Conservation (phyloP, 2,888 invertebrate species). For the Agriopis marginaria region DNA sequence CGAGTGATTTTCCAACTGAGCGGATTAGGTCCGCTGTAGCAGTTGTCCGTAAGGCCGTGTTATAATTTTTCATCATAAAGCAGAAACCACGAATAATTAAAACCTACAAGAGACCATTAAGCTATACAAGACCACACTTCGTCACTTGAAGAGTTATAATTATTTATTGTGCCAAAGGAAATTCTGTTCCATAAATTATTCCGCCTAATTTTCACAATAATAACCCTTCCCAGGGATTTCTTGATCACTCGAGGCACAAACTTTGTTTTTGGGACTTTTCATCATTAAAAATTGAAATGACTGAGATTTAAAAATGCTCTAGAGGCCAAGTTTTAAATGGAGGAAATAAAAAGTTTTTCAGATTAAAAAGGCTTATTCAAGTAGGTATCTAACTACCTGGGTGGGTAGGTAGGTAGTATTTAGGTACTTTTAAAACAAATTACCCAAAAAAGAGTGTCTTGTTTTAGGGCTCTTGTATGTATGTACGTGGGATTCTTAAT, state of each 20-base stretch:
- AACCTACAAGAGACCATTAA: constrained; percentile 17
- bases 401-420: no score
- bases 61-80: constrained; percentile 2
- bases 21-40: no score
- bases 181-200: constrained; percentile 57
- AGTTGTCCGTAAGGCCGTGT: no score
- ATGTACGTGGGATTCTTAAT: no score
- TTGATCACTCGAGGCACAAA: constrained; percentile 56
- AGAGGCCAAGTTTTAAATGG: constrained; percentile 28
- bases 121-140: constrained; percentile 12
- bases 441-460: no score
- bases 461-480: no score
- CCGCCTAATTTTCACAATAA: constrained; percentile 68
- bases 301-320: constrained; percentile 32
- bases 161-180: constrained; percentile 33
- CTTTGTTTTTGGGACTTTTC: constrained; percentile 50
- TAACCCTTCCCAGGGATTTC: constrained; percentile 56
- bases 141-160: constrained; percentile 20
- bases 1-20: no score
- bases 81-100: constrained; percentile 27
- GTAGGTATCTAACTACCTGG: no score
- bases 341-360: constrained; percentile 18
- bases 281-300: constrained; percentile 46
- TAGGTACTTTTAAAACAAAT: no score
- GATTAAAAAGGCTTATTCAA: constrained; percentile 28